These are phyloP conservation scores for Penaeus japonicus DNA, from an alignment of 1,140 invertebrate species.

Conservation along the genomic window DNA sequence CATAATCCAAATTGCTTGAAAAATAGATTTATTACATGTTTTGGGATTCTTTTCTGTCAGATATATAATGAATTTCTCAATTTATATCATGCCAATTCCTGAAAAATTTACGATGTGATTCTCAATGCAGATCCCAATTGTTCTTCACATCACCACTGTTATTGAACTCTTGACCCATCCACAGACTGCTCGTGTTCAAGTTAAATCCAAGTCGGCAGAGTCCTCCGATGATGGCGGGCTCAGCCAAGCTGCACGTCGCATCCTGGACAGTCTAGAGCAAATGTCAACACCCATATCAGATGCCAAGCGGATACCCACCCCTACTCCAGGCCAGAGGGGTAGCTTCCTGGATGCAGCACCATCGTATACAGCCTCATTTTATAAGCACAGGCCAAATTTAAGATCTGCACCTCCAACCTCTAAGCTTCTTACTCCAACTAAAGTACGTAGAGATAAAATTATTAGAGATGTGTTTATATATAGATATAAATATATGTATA, in stretches of 20 bases:
- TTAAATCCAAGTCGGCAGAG: constrained; percentile 60
- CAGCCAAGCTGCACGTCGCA: constrained; percentile 64
- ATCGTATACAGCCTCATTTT: constrained; percentile 45
- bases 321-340: constrained; percentile 43
- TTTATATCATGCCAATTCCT: too few relatives aligned
- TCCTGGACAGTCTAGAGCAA: constrained; percentile 64
- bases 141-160: too few relatives aligned
- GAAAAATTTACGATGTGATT: not conserved
- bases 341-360: constrained; percentile 42
- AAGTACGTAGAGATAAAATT: constrained; percentile 24
- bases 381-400: constrained; percentile 48
- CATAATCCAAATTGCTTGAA: too few relatives aligned
- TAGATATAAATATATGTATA: not conserved
- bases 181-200: constrained; percentile 33
- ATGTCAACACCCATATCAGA: constrained; percentile 65
- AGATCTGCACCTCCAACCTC: constrained; percentile 41
- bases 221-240: constrained; percentile 59
- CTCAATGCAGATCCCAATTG: too few relatives aligned
- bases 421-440: constrained; percentile 43
- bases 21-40: too few relatives aligned
- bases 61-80: too few relatives aligned
- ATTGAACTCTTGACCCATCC: constrained; percentile 32
- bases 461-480: not conserved
- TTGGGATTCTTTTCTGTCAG: too few relatives aligned
- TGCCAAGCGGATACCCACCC: constrained; percentile 59